Evolutionary conservation across 2,113 vertebrate species (phyloP).

Genomic region (Sula dactylatra): DNA sequence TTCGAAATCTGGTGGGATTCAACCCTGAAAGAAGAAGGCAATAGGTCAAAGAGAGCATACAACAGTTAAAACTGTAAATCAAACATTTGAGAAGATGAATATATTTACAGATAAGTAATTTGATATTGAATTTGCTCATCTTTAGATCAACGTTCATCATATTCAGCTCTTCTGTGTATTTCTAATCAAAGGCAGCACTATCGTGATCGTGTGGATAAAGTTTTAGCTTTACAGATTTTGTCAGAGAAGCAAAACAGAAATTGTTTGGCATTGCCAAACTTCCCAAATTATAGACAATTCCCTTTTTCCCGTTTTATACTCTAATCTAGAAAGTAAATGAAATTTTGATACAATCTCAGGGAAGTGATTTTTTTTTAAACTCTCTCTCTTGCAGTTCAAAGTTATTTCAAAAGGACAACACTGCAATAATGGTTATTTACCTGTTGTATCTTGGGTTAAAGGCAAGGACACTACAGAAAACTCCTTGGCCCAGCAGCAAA

Average conservation of each 20-base stretch:
- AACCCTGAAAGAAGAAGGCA: slow-evolving; percentile 76
- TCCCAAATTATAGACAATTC: not conserved
- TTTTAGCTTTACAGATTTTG: not conserved
- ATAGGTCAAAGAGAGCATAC: slow-evolving; percentile 32
- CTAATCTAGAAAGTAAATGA: not conserved
- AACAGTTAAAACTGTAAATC: not conserved
- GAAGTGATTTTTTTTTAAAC: not conserved
- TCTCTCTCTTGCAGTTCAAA: not conserved
- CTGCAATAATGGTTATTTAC: not conserved
- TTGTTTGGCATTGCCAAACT: not conserved
- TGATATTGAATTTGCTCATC: not conserved
- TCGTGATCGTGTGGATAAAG: fast-evolving
- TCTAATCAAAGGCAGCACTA: not conserved
- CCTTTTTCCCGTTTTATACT: not conserved
- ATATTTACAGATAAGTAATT: not conserved
- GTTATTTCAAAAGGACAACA: not conserved
- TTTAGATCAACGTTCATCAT: not conserved
- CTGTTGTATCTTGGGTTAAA: not conserved
- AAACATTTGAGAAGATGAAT: not conserved
- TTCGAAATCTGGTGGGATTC: slow-evolving; percentile 86
- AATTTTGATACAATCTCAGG: not conserved
- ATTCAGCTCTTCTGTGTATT: not conserved
- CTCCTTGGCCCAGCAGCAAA: not conserved
- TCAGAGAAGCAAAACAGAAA: not conserved
- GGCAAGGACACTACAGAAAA: not conserved